Evolutionary conservation across 2,797 vertebrate genomes (phyloP).

Genomic region (Erpetoichthys calabaricus): DNA sequence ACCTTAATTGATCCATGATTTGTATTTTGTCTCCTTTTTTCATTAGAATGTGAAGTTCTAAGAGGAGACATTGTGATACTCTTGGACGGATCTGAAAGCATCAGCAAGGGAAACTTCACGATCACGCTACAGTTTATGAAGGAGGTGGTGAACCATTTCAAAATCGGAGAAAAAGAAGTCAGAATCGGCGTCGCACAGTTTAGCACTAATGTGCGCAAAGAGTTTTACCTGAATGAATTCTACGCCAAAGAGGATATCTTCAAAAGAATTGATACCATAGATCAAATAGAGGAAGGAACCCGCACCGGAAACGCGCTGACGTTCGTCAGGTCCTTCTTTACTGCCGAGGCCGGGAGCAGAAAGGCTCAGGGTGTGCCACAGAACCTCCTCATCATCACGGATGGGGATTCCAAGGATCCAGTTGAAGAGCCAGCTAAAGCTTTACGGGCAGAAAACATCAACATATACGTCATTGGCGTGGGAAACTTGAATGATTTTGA

Average conservation of each 20-base stretch:
- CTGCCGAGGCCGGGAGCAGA: slow-evolving; percentile 38
- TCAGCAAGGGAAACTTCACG: slow-evolving; percentile 28
- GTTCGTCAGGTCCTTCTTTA: slow-evolving; percentile 42
- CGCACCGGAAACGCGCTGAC: slow-evolving; percentile 42
- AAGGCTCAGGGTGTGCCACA: slow-evolving; percentile 33
- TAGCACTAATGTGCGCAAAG: slow-evolving; percentile 30
- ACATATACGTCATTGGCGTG: slow-evolving; percentile 55
- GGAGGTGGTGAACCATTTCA: slow-evolving; percentile 39
- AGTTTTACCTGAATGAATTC: slow-evolving; percentile 50
- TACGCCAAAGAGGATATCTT: slow-evolving; percentile 18
- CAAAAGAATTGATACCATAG: slow-evolving; percentile 28
- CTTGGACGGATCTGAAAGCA: slow-evolving; percentile 57
- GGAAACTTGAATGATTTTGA: slow-evolving; percentile 32
- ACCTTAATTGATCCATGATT: too few species aligned
- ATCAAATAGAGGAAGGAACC: slow-evolving; percentile 29
- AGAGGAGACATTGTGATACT: slow-evolving; percentile 63
- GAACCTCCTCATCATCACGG: slow-evolving; percentile 64
- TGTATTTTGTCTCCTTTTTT: slow-evolving; percentile 1
- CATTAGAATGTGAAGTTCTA: slow-evolving; percentile 45
- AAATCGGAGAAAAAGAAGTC: slow-evolving; percentile 33
- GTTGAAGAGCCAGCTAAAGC: slow-evolving; percentile 33
- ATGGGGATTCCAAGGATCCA: slow-evolving; percentile 42
- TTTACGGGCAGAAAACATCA: slow-evolving; percentile 34
- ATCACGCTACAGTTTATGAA: slow-evolving; percentile 52
- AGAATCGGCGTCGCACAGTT: slow-evolving; percentile 61